Evolutionary conservation across 2,113 vertebrate species (phyloP).

Genomic region (Athene noctua): DNA sequence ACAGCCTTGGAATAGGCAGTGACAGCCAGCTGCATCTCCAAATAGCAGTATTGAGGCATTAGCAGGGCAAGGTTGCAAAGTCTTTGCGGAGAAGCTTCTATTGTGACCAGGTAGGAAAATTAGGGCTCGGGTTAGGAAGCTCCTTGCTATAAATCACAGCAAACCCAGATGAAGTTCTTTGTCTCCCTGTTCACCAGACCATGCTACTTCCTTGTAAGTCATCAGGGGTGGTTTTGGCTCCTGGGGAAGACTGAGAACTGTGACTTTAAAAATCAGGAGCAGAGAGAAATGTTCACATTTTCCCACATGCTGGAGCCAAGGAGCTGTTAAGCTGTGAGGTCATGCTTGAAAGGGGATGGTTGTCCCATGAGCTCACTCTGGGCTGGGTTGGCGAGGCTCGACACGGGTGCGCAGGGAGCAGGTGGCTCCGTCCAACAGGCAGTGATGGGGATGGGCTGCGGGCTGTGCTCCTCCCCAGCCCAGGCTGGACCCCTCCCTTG

Average conservation of each 20-base stretch:
- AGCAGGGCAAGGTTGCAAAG: background rate
- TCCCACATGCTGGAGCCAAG: background rate
- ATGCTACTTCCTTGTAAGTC: background rate
- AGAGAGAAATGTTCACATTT: background rate
- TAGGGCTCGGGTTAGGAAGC: background rate
- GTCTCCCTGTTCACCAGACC: background rate
- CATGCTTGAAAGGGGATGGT: background rate
- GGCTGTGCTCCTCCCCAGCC: background rate
- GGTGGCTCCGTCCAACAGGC: background rate
- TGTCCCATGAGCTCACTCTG: background rate
- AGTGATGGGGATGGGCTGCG: background rate
- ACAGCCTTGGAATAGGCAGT: background rate
- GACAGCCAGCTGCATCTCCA: background rate
- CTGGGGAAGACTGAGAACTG: background rate
- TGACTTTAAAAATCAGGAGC: background rate
- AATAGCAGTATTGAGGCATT: too few relatives aligned
- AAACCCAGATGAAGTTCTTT: background rate
- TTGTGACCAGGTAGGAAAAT: background rate
- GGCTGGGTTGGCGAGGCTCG: fast-evolving
- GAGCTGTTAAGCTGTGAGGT: background rate
- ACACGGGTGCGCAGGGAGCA: fast-evolving
- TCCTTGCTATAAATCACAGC: background rate
- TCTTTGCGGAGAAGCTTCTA: background rate
- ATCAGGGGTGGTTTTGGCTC: background rate
- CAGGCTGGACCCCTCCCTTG: background rate